Conservation (phyloP, 1,140 invertebrate genomes). For the Neotoxoptera formosana region DNA sequence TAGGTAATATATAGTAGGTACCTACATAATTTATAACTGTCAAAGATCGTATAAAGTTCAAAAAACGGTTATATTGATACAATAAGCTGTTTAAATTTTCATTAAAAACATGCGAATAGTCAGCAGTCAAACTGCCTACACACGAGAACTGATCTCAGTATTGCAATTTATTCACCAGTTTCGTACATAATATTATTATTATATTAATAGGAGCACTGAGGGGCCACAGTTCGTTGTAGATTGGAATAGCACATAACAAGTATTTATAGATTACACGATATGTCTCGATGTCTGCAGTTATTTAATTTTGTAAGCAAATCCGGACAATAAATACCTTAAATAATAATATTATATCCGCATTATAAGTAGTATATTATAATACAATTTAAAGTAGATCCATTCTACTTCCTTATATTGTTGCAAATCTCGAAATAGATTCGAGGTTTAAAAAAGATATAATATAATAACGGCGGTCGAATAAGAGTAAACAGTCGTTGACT, state of each 20-base stretch:
- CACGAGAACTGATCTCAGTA: not conserved
- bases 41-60: not conserved
- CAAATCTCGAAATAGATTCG: not conserved
- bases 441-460: not conserved
- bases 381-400: too few species aligned
- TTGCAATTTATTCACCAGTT: not conserved
- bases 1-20: not conserved
- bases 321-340: too few species aligned
- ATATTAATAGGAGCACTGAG: too few species aligned
- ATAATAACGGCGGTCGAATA: not conserved
- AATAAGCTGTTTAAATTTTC: not conserved
- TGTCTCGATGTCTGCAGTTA: not conserved
- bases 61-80: not conserved
- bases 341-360: too few species aligned
- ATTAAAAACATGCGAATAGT: not conserved
- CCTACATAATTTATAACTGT: not conserved
- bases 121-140: not conserved
- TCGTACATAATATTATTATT: not conserved
- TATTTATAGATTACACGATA: too few species aligned
- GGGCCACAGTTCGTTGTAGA: not conserved
- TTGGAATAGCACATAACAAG: not conserved
- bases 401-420: accelerated
- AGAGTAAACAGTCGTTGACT: not conserved
- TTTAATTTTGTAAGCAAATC: not conserved
- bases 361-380: too few species aligned